Conservation (phyloP, 2,888 invertebrate genomes). For the Altica lythri region DNA sequence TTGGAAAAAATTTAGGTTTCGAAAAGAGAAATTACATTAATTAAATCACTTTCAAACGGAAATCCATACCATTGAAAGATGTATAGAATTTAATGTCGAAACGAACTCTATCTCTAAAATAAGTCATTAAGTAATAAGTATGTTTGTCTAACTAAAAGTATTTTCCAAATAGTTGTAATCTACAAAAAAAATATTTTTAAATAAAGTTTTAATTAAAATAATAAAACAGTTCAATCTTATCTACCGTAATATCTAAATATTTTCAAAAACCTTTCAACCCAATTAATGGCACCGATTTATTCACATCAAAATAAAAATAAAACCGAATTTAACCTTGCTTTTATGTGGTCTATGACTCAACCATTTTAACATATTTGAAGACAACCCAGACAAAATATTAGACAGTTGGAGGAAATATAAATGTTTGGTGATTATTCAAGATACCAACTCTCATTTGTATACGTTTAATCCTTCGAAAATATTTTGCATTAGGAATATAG, state of each 20-base stretch:
- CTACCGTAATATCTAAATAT: neutral
- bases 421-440: slow-evolving; percentile 32
- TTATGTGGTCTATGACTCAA: slow-evolving; percentile 40
- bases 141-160: no score
- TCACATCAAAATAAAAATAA: slow-evolving; percentile 23
- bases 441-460: slow-evolving; percentile 29
- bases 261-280: neutral
- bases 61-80: no score
- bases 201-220: no score
- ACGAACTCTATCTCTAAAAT: no score
- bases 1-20: no score
- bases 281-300: slow-evolving; percentile 39
- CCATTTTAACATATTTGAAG: slow-evolving; percentile 22
- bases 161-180: no score
- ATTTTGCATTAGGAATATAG: slow-evolving; percentile 26
- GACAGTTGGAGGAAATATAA: slow-evolving; percentile 29
- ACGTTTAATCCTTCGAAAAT: slow-evolving; percentile 29
- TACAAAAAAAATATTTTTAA: no score
- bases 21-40: no score
- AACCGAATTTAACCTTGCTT: slow-evolving; percentile 18
- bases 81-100: no score
- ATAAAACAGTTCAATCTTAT: no score
- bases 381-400: slow-evolving; percentile 24
- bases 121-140: no score
- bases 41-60: no score